phyloP scores from a whole-genome alignment of 2,888 invertebrate genomes.

The Caenorhabditis sp. region DNA sequence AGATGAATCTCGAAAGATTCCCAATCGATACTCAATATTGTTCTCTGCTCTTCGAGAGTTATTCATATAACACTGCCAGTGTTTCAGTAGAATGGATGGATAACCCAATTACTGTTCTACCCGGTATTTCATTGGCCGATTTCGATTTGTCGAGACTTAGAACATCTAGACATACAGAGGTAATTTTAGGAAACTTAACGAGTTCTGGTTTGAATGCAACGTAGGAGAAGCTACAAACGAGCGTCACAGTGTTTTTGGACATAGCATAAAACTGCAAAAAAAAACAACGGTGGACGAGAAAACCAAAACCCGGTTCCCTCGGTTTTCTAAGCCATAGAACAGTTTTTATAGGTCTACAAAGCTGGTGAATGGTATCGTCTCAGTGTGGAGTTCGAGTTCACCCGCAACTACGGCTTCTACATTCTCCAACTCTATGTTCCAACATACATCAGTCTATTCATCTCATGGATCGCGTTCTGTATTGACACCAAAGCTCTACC shows the following conservation, averaged over 20 bases:
- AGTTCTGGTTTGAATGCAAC: too few relatives aligned
- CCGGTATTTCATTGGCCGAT: conserved; percentile 59
- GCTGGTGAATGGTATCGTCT: conserved; percentile 69
- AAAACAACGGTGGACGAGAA: too few relatives aligned
- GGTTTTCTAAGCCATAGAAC: neutral
- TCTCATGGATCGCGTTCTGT: conserved; percentile 67
- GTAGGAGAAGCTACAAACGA: too few relatives aligned
- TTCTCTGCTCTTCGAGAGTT: conserved; percentile 58
- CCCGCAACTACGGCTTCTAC: conserved; percentile 63
- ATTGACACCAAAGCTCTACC: conserved; percentile 64
- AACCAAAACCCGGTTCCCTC: too few relatives aligned
- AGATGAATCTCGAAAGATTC: conserved; percentile 61
- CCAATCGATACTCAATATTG: conserved; percentile 62
- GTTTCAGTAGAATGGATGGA: conserved; percentile 65
- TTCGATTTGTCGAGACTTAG: conserved; percentile 25
- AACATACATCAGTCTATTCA: conserved; percentile 65
- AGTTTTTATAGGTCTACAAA: conserved; percentile 47
- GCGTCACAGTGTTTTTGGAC: too few relatives aligned
- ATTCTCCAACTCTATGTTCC: conserved; percentile 65
- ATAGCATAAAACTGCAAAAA: too few relatives aligned
- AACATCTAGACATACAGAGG: conserved; percentile 3
- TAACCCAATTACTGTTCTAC: conserved; percentile 57
- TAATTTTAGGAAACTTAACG: neutral
- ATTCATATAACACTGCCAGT: conserved; percentile 68
- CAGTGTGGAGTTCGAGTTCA: conserved; percentile 62